A percentile compares a stretch with the other conserved stretches of the same genome.
phyloP scores from a whole-genome alignment of 2,113 vertebrate species.

The Struthio camelus region DNA sequence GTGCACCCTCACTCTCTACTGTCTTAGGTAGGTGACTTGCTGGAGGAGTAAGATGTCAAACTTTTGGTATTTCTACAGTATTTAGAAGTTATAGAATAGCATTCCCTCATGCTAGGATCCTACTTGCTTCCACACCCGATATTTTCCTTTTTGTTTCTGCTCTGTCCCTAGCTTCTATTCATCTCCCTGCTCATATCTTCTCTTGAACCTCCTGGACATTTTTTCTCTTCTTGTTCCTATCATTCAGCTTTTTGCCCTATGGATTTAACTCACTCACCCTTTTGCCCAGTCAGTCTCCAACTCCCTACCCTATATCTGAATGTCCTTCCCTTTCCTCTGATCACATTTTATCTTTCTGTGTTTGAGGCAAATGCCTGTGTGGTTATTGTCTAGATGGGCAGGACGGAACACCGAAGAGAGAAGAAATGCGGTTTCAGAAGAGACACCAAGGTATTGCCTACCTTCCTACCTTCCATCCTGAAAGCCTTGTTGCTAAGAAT shows the following conservation, averaged over 20 bases:
- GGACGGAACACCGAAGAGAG: neutral
- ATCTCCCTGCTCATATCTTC: neutral
- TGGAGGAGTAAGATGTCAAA: neutral
- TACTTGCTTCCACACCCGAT: neutral
- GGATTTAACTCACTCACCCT: neutral
- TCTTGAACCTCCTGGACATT: neutral
- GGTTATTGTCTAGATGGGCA: neutral
- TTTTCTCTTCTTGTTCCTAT: neutral
- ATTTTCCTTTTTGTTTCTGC: neutral
- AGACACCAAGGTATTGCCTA: neutral
- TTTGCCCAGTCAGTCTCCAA: neutral
- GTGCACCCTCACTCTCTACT: fast-evolving
- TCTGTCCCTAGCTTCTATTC: neutral
- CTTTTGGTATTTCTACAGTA: neutral
- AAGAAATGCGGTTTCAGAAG: neutral
- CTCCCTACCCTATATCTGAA: neutral
- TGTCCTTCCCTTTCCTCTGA: neutral
- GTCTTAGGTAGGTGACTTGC: neutral
- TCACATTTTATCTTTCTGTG: neutral
- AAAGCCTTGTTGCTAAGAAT: neutral
- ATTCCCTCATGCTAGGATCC: neutral
- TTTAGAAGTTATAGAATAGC: neutral
- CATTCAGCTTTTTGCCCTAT: neutral
- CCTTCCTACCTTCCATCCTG: neutral
- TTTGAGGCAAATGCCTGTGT: neutral